Base-by-base conservation (phyloP, 2,113 vertebrate species). In the Nipponia nippon region DNA sequence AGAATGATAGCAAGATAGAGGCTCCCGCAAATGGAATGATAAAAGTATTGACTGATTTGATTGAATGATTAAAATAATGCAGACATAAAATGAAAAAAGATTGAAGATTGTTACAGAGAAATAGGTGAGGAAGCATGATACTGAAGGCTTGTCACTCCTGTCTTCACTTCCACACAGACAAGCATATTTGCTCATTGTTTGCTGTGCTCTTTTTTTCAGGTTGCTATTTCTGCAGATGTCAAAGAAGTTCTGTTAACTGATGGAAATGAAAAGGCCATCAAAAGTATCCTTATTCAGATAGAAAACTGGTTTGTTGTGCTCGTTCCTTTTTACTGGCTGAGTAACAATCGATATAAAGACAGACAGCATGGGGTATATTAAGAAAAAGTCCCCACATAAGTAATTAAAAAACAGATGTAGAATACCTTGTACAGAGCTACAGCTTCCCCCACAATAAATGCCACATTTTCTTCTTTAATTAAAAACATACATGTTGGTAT, bases 11-110 rank as follows among this genome's bases (percentile, higher is more conserved):
- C 99, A 99, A 99, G 99, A 99, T 99, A 99, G 99, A 99, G 99
- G 99, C 99, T 99, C 99, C 99, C 99, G 98, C 99, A 99, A 99
- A 99, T 99, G 99, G 99, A 99, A 99, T 99, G 99, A 99, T 99
- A 99, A 99, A 99, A 99, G 99, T 99, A 99, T 99, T 99, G 99
- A 99, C 99, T 99, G 99, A 99, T 99, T 99, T 99, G 99, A 99
- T 99, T 99, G 99, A 99, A 99, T 99, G 99, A 99, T 99, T 99
- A 99, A 99, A 99, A 99, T 99, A 99, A 99, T 99, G 99, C 99
- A 99, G 99, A 99, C 99, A 99, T 99, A 99, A 99, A 99, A 99
- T 99, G 99, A 98, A 98, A 99, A 99, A 99, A 99, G 98, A 98
- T 99, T 98, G 98, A 98, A 98, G 98, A 98, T 98, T 98, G 98